These are phyloP conservation scores for Cephus rjabovi DNA, from an alignment of 2,888 invertebrate species.

Conservation along the genomic window DNA sequence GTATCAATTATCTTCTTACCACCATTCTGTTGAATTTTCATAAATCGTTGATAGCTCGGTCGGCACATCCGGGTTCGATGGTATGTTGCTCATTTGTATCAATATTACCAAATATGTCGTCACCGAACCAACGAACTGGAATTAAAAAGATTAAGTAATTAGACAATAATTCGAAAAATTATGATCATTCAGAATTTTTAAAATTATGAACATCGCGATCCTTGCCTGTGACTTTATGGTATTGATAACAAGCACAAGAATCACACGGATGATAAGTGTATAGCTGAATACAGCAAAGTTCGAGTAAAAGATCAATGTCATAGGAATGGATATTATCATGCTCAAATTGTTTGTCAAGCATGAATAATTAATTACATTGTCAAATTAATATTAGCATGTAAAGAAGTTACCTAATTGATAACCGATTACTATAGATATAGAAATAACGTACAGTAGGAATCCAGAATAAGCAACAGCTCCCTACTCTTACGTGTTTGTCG, in stretches of 20 bases:
- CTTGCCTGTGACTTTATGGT: background rate
- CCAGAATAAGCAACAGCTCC: background rate
- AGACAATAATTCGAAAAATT: background rate
- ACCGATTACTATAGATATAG: background rate
- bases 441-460: background rate
- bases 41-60: background rate
- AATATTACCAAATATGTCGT: constrained; percentile 2
- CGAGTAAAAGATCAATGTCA: background rate
- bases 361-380: background rate
- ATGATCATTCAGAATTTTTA: background rate
- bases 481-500: background rate
- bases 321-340: background rate
- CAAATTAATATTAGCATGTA: background rate
- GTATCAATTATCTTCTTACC: background rate
- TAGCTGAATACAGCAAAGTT: background rate
- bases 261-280: background rate
- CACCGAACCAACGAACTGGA: background rate
- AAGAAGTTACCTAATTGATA: background rate
- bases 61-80: background rate
- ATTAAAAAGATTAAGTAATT: background rate
- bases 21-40: background rate
- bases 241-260: background rate
- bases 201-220: too few relatives aligned
- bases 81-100: background rate
- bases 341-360: background rate